Base-by-base conservation (phyloP, 2,888 invertebrate genomes). In the Smittia sp. region DNA sequence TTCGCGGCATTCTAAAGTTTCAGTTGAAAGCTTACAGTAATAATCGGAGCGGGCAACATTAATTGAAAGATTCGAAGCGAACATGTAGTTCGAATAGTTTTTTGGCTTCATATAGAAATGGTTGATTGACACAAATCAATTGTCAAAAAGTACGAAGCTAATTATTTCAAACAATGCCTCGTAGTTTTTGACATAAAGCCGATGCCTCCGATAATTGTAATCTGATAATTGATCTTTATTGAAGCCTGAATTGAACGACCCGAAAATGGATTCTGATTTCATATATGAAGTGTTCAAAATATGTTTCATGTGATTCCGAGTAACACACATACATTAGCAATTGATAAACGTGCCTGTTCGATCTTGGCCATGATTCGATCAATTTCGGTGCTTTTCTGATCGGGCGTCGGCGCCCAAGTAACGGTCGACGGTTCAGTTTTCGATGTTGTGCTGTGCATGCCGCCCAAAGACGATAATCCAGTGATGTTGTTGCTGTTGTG, bases 341-440 rank as follows among this genome's bases (percentile, higher is more conserved):
- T 78, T 76, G 78, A 78, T 77, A 78, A 77, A 78, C 78, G 77
- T 79, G 80, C 82, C 81, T 94, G 95, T 83, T 95, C 94, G 79
- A 96, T 93, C 86, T 95, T 95, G 77, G 94, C 94, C 92, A 96
- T 94, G 82, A 96, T 93, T 80, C 93, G 88, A 83, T 95, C 94
- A 81, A 95, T 94, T 85, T 95, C 94, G 54, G 90, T 88, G 76
- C 88, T 88, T 77, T 81, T 80, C 79, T 79, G 81, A 80, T 78
- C 78, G 74, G 70, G 81, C 79, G 77, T 83, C 78, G 79, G 83
- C 77, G 79, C 84, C 82, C 80, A 83, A 77, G 80, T 83, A 78
- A 81, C 81, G 76, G 80, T 81, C 77, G 79, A 79, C 73, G 72
- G 1, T 39, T 72, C 72, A 18, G 62, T 52, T 72, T 72, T 72